phyloP scores from a whole-genome alignment of 2,797 vertebrate genomes.

The Cryptoprocta ferox region DNA sequence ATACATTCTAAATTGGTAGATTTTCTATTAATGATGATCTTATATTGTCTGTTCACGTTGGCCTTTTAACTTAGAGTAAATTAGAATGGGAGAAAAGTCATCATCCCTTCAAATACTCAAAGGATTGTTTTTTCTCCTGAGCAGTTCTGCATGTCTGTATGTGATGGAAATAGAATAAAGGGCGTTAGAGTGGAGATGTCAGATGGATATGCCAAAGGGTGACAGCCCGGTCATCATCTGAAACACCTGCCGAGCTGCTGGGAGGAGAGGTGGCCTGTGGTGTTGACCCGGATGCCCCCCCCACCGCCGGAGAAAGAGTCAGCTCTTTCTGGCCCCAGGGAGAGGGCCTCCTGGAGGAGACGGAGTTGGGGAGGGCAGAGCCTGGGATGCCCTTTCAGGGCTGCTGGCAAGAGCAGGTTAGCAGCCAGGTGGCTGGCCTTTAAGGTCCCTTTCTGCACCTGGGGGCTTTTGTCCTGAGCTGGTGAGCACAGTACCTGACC shows the following conservation, averaged over 20 bases:
- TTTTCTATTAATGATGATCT: neutral
- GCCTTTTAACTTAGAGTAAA: neutral
- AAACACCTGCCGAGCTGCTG: neutral
- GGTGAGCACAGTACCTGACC: neutral
- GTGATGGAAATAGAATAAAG: neutral
- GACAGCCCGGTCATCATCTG: neutral
- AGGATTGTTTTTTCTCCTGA: neutral
- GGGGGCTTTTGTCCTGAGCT: neutral
- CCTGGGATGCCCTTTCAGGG: neutral
- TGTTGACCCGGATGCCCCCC: neutral
- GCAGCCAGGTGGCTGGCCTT: neutral
- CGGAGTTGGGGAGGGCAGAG: neutral
- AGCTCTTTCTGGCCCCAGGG: neutral
- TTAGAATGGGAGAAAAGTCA: neutral
- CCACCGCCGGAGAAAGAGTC: neutral
- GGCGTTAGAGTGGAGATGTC: neutral
- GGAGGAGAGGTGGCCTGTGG: neutral
- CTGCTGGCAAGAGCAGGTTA: neutral
- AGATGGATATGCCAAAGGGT: neutral
- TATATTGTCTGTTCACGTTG: neutral
- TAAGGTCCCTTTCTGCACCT: neutral
- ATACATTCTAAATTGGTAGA: neutral
- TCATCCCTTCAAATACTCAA: neutral
- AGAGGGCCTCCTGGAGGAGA: neutral
- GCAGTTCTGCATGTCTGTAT: neutral